A percentile compares a stretch with the other conserved stretches of the same genome.
Evolutionary conservation across 2,888 invertebrate genomes (phyloP).

Genomic region (Operophtera brumata): DNA sequence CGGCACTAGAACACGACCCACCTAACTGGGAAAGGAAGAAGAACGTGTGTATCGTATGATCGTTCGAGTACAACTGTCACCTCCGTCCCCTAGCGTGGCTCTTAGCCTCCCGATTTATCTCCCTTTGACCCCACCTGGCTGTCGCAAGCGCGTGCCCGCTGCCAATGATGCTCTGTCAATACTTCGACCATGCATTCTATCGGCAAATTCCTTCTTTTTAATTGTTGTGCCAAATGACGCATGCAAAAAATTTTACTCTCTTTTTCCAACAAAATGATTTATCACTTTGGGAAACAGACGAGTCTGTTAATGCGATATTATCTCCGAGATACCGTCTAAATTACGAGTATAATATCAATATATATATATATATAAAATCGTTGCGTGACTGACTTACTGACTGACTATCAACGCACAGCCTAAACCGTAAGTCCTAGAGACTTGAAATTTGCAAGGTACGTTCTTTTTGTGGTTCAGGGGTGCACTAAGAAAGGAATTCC

Average conservation of each 20-base stretch:
- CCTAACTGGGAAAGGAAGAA: slow-evolving; percentile 65
- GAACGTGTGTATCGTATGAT: slow-evolving; percentile 71
- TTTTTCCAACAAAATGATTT: not conserved
- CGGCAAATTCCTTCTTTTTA: slow-evolving; percentile 60
- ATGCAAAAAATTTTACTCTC: slow-evolving; percentile 23
- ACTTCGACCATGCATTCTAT: slow-evolving; percentile 68
- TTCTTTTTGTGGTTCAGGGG: no score
- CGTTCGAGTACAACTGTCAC: slow-evolving; percentile 71
- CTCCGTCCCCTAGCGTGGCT: slow-evolving; percentile 52
- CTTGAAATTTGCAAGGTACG: no score
- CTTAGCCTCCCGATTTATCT: slow-evolving; percentile 76
- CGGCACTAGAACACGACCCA: slow-evolving; percentile 50
- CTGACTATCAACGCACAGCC: no score
- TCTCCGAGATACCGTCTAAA: not conserved
- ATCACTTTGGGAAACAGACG: not conserved
- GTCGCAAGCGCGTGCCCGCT: slow-evolving; percentile 63
- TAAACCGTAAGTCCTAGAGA: no score
- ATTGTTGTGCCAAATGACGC: slow-evolving; percentile 65
- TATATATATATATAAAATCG: no score
- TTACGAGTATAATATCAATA: not conserved
- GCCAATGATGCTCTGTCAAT: slow-evolving; percentile 79
- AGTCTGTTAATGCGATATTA: not conserved
- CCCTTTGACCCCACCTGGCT: slow-evolving; percentile 72
- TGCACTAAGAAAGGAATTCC: no score
- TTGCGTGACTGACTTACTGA: no score